Evolutionary conservation across 2,797 vertebrate species (phyloP), one percentile per base, ranked within the genome.

Genomic region (Anomalospiza imberbis): DNA sequence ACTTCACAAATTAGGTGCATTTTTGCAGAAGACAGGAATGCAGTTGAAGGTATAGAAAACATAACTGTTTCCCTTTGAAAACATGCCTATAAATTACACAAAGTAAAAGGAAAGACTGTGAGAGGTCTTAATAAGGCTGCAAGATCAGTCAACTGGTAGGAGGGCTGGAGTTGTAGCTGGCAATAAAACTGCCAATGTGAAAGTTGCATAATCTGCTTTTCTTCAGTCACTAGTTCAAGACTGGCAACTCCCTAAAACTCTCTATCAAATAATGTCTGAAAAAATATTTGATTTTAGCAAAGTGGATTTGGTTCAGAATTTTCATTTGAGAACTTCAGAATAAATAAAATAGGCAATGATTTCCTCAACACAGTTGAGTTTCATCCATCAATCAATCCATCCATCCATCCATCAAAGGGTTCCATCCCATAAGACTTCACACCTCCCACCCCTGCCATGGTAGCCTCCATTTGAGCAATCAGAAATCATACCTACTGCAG

Each of bases 231-330:
- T 42, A 48, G 60, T 16, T 90, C 50, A 74, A 91, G 61, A 57
- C 50, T 47, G n/a, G 47, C 34, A 93, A 78, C 94, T 92, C 89
- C 87, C 85, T 89, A 88, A 66, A 87, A 84, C 65, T 34, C 34
- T 22, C 71, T 32, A 60, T 92, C 89, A 95, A 92, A 75, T 89
- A 71, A 93, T 10, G 57, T 83, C 89, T 95, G 42, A 88, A 88
- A n/a, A 75, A 32, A 74, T 65, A 34, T 7, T 0, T 29, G 12
- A 45, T 62, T 42, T 66, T 45, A 42, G 48, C 67, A 74, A 75
- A 84, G 44, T 10, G 3, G 9, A 45, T 67, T 79, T 77, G 17
- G 32, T 50, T 50, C 36, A 78, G 36, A 71, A 63, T 57, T 63
- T 48, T 63, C 25, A 44, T 24, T 44, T 24, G 42, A 57, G 44